A percentile compares a stretch with the other conserved stretches of the same genome.
phyloP scores from a whole-genome alignment of 2,888 invertebrate genomes.

The Lepidocyrtinus sp. region DNA sequence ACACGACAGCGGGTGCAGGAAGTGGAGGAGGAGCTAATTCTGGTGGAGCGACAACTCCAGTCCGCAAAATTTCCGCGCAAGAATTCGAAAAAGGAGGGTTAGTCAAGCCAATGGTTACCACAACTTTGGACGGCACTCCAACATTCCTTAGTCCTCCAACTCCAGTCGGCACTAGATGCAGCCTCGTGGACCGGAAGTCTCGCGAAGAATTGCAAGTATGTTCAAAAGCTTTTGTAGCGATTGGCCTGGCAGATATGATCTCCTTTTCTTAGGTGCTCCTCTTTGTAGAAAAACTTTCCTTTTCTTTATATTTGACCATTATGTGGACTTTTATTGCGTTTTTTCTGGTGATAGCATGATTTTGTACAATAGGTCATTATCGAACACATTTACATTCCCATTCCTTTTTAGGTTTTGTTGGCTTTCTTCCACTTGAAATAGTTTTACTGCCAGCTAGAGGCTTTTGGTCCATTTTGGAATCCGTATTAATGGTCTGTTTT shows the following conservation, averaged over 20 bases:
- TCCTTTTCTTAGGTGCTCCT: neutral
- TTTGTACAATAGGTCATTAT: slow-evolving; percentile 10
- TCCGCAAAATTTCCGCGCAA: slow-evolving; percentile 93
- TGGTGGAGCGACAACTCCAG: slow-evolving; percentile 87
- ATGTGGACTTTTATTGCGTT: neutral
- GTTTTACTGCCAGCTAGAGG: neutral
- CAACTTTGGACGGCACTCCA: slow-evolving; percentile 91
- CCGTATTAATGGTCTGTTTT: slow-evolving; percentile 12
- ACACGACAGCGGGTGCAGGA: slow-evolving; percentile 71
- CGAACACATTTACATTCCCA: slow-evolving; percentile 11
- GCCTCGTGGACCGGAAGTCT: slow-evolving; percentile 66
- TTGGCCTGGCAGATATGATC: neutral
- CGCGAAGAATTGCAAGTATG: slow-evolving; percentile 70
- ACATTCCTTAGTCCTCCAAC: slow-evolving; percentile 81
- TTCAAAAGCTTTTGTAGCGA: slow-evolving; percentile 74
- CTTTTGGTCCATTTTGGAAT: slow-evolving; percentile 7
- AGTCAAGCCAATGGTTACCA: slow-evolving; percentile 90
- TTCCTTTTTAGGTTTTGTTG: slow-evolving; percentile 3
- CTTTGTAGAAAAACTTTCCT: no score
- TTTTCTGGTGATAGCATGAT: slow-evolving; percentile 4
- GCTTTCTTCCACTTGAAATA: slow-evolving; percentile 13
- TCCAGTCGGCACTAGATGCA: slow-evolving; percentile 65
- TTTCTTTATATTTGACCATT: no score
- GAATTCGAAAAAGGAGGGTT: slow-evolving; percentile 95
- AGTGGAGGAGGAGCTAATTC: slow-evolving; percentile 80